Evolutionary conservation across 2,888 invertebrate genomes (phyloP).

Genomic region (Phaedon cochleariae): DNA sequence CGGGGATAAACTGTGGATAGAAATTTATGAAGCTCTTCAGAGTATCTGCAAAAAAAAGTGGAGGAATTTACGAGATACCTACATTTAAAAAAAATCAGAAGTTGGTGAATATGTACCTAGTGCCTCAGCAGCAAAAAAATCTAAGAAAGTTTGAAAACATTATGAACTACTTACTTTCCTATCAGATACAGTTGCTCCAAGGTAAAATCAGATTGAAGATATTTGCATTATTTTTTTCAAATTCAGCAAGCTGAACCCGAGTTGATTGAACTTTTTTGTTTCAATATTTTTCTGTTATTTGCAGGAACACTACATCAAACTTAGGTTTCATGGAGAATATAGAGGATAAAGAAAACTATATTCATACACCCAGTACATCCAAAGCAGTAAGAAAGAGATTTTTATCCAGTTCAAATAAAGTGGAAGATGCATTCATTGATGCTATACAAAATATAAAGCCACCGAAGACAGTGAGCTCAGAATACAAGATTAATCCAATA

Average conservation of each 20-base stretch:
- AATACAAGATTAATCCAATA: slow-evolving; percentile 1
- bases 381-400: not conserved
- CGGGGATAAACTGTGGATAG: no score
- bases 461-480: not conserved
- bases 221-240: not conserved
- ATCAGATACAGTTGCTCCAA: slow-evolving; percentile 8
- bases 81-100: no score
- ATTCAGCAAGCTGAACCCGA: slow-evolving; percentile 1
- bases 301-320: slow-evolving; percentile 6
- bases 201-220: not conserved
- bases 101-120: no score
- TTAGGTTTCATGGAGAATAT: not conserved
- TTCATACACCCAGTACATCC: slow-evolving; percentile 1
- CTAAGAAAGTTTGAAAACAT: no score
- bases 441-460: slow-evolving; percentile 4
- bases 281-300: not conserved
- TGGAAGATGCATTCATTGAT: slow-evolving; percentile 8
- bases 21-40: no score
- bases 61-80: no score
- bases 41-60: no score
- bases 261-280: slow-evolving; percentile 5
- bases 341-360: not conserved
- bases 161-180: not conserved
- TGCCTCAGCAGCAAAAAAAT: no score
- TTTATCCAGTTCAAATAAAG: slow-evolving; percentile 3